Conservation (phyloP, 2,888 invertebrate species). For the Anthrax anthrax region DNA sequence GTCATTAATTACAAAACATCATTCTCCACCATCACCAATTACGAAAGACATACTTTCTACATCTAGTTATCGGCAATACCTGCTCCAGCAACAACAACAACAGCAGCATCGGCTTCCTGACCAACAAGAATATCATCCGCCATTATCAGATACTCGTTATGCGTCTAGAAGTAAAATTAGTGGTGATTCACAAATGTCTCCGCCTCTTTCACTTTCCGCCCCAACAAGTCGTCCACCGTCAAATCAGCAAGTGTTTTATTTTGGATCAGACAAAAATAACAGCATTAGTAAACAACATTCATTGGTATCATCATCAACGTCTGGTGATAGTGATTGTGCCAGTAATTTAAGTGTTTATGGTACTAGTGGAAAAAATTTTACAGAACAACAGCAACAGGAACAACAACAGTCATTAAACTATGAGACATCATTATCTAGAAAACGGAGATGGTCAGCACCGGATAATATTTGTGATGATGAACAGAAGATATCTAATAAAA, state of each 20-base stretch:
- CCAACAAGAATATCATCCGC: neutral
- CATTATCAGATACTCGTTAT: conserved; percentile 4
- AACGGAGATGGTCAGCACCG: conserved; percentile 38
- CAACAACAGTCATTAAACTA: conserved; percentile 10
- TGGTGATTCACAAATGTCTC: conserved; percentile 5
- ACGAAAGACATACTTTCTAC: neutral
- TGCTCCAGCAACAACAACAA: conserved; percentile 1
- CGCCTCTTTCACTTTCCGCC: conserved; percentile 5
- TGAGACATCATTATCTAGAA: conserved; percentile 23
- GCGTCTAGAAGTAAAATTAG: conserved; percentile 3
- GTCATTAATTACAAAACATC: conserved; percentile 9
- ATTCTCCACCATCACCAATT: neutral
- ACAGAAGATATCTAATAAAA: conserved; percentile 11
- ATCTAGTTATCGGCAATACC: neutral
- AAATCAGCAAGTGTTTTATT: conserved; percentile 9
- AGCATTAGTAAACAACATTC: too few relatives aligned
- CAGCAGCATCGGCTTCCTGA: neutral
- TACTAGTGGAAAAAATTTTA: too few relatives aligned
- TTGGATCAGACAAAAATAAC: conserved; percentile 1
- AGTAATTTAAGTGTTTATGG: neutral
- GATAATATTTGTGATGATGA: conserved; percentile 35
- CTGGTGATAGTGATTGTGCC: neutral
- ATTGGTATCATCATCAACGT: neutral
- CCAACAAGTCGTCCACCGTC: conserved; percentile 8
- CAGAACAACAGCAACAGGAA: conserved; percentile 1